Evolutionary conservation across 2,113 vertebrate genomes (phyloP), one percentile per base, ranked within the genome.

Genomic region (Chionis minor): DNA sequence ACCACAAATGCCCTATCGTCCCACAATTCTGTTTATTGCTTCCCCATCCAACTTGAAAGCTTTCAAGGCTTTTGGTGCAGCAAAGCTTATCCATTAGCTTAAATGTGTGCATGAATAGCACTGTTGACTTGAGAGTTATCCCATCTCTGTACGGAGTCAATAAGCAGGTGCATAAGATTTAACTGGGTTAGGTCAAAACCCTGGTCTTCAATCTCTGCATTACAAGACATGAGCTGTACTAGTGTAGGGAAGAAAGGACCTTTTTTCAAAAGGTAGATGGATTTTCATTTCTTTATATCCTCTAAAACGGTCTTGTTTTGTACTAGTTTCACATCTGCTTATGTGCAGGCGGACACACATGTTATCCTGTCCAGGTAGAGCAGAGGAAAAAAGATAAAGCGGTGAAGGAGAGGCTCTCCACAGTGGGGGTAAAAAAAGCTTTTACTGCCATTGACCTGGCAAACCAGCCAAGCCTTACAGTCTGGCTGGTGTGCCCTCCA

Each of bases 111-210:
- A 7, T 63, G 55, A 91, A n/a, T 35, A 44, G 42, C 14, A 14
- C 14, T 89, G 8, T 13, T 62, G 42, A 47, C 69, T 74, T 49
- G 42, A 62, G 67, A 81, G 8, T 12, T 24, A 69, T 65, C 42
- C 45, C 24, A 0, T 22, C 27, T 65, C 49, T 42, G 20, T 45
- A 45, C 3, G 30, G 14, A 69, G 42, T 67, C 47, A 80, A 20
- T 15, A 51, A 63, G 17, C 24, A 49, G 0, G 0, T 33, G 28
- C 1, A 0, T 74, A n/a, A 67, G 28, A 56, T 73, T 58, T 71
- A 73, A 63, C 26, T 23, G 13, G 17, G 32, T 44, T 0, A 0
- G 35, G 16, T 66, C 61, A 65, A 65, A 94, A 86, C 23, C 26
- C 32, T 82, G 24, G 24, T 30, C 58, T 85, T 61, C 44, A 23